phyloP scores from a whole-genome alignment of 2,888 invertebrate species.

The Athalia circularis region DNA sequence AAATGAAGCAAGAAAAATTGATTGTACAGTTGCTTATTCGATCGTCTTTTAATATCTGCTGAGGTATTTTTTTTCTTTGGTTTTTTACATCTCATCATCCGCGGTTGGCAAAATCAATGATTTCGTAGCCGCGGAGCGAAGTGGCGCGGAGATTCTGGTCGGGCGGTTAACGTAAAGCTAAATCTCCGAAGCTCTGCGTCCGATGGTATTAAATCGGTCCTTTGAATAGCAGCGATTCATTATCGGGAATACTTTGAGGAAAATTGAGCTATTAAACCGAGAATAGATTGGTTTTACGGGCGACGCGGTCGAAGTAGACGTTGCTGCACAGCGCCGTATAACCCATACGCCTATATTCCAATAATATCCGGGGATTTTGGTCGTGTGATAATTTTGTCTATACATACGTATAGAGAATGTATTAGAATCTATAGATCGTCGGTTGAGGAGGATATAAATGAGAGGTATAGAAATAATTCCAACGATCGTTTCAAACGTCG shows the following conservation, averaged over 20 bases:
- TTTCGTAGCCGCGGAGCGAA: background rate
- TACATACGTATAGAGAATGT: too few species aligned
- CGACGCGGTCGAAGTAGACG: background rate
- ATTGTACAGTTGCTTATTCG: too few species aligned
- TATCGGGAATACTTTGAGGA: conserved; percentile 28
- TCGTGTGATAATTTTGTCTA: too few species aligned
- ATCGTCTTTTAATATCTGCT: too few species aligned
- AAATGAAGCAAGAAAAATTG: background rate
- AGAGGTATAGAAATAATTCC: too few species aligned
- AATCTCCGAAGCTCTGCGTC: background rate
- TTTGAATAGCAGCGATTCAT: conserved; percentile 41
- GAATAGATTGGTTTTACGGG: conserved; percentile 13
- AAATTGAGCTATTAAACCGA: conserved; percentile 24
- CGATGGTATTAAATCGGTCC: conserved; percentile 34
- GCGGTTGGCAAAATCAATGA: background rate
- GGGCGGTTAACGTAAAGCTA: background rate
- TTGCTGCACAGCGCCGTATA: background rate
- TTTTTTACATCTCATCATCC: too few species aligned
- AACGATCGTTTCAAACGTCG: too few species aligned
- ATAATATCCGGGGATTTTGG: too few species aligned
- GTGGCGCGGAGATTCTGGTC: background rate
- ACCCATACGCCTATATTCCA: background rate
- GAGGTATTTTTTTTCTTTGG: too few species aligned
- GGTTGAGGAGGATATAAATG: too few species aligned
- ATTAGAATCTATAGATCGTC: too few species aligned